Evolutionary conservation across 2,888 invertebrate genomes (phyloP).

Genomic region (Tenodera sinensis): DNA sequence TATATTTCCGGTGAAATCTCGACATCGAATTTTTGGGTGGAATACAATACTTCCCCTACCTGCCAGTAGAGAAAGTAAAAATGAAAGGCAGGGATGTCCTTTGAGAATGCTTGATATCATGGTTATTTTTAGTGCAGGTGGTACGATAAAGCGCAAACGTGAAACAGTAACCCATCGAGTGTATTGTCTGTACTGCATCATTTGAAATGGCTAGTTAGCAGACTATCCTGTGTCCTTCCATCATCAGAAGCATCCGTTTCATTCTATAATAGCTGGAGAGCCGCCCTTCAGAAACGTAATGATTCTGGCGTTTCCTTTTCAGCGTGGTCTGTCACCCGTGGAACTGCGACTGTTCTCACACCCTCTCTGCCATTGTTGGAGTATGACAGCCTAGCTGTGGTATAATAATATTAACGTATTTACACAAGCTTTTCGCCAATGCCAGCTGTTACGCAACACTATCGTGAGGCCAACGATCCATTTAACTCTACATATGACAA

Average conservation of each 20-base stretch:
- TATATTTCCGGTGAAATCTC: too few species aligned
- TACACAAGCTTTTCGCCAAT: neutral
- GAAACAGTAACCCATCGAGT: too few species aligned
- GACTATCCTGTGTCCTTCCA: neutral
- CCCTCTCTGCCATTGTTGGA: neutral
- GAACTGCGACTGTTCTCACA: neutral
- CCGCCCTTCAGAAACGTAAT: neutral
- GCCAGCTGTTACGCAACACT: neutral
- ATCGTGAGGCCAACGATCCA: neutral
- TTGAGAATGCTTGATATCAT: too few species aligned
- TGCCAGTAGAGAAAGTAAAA: too few species aligned
- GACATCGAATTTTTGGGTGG: too few species aligned
- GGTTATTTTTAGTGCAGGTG: too few species aligned
- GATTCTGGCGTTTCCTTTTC: neutral
- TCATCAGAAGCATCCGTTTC: neutral
- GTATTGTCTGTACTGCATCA: too few species aligned
- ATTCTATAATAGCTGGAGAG: neutral
- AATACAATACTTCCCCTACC: too few species aligned
- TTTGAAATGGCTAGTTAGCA: neutral
- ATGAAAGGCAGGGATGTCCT: too few species aligned
- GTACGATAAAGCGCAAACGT: too few species aligned
- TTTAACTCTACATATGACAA: neutral
- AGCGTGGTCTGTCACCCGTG: neutral
- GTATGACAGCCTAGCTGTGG: neutral
- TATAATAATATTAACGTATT: neutral